These are phyloP conservation scores for Uria lomvia DNA, from an alignment of 2,113 vertebrate genomes.

Conservation along the genomic window DNA sequence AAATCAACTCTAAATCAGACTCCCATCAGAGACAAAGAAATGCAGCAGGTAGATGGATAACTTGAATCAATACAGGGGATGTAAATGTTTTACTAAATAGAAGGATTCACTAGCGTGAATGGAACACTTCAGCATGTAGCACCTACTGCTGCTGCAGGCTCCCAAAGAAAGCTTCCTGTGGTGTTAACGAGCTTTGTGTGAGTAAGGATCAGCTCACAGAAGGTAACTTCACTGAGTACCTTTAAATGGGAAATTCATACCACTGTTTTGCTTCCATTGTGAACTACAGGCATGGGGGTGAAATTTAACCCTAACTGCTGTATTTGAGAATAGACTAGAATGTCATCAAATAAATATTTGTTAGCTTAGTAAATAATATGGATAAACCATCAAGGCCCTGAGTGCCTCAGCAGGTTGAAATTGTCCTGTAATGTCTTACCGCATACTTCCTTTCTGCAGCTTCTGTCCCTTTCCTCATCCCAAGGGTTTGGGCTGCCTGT, in stretches of 20 bases:
- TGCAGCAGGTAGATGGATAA: not conserved
- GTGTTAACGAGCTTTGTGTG: not conserved
- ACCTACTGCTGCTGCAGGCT: not conserved
- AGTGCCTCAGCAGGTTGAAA: not conserved
- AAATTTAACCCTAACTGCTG: not conserved
- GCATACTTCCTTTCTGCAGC: not conserved
- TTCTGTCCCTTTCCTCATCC: not conserved
- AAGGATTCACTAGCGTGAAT: not conserved
- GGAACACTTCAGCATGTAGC: not conserved
- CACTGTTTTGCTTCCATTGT: accelerated
- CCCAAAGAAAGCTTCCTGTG: not conserved
- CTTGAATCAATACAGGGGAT: not conserved
- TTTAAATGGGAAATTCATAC: not conserved
- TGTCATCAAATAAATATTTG: not conserved
- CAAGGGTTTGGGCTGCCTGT: not conserved
- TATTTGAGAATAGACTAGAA: not conserved
- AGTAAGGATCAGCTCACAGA: not conserved
- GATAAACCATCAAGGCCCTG: not conserved
- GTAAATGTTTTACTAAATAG: not conserved
- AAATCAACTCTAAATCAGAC: not conserved
- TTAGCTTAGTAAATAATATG: not conserved
- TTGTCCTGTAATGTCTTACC: not conserved
- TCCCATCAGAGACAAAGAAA: not conserved
- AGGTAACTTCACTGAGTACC: not conserved
- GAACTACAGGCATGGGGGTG: accelerated